Conservation (phyloP, 2,113 vertebrate species). For the Pseudonaja textilis region DNA sequence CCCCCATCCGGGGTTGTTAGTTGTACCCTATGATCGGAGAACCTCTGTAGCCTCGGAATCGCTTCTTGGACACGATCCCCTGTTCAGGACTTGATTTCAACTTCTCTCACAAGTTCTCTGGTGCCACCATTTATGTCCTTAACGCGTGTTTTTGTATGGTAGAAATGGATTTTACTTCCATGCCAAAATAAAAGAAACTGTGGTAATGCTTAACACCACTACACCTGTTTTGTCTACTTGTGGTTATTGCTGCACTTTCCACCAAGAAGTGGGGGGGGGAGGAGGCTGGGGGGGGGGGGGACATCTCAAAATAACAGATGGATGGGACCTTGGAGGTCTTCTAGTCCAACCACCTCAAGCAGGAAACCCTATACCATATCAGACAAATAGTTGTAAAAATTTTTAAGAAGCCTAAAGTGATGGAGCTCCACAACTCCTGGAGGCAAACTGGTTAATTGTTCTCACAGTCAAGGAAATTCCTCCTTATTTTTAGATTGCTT, state of each 20-base stretch:
- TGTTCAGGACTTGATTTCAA: background rate
- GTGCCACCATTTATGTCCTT: background rate
- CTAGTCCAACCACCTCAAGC: background rate
- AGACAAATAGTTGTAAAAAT: background rate
- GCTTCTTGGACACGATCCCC: background rate
- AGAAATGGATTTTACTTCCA: conserved; percentile 7
- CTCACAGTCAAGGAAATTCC: background rate
- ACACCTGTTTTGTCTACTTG: background rate
- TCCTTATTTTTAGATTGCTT: background rate
- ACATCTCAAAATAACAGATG: background rate
- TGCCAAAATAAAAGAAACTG: background rate
- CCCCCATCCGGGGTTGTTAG: background rate
- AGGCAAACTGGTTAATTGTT: background rate
- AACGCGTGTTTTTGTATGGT: conserved; percentile 23
- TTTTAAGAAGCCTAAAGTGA: too few relatives aligned
- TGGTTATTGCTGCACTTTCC: background rate
- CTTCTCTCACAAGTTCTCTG: background rate
- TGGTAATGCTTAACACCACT: background rate
- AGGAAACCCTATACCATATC: background rate
- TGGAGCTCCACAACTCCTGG: background rate
- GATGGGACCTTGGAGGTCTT: background rate
- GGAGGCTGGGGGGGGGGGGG: too few relatives aligned
- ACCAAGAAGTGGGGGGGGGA: too few relatives aligned
- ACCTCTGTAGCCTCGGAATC: background rate
- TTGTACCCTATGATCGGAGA: background rate